Conservation (phyloP, 2,113 vertebrate species). For the Tyto alba region DNA sequence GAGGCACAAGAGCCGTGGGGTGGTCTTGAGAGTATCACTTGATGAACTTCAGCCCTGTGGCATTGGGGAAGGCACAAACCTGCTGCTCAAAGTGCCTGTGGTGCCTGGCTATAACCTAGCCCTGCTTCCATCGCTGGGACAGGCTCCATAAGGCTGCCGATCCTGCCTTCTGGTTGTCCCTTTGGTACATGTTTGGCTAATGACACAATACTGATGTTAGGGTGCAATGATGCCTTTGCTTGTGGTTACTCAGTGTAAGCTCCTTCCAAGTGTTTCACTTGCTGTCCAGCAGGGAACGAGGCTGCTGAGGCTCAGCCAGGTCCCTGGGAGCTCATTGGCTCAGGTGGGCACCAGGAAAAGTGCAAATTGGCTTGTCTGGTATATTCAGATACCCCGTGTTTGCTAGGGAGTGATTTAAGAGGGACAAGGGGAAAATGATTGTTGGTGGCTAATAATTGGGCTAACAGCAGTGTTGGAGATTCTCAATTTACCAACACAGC, state of each 20-base stretch:
- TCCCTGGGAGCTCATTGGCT: neutral
- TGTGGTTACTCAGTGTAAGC: neutral
- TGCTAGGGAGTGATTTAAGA: neutral
- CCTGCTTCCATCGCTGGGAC: neutral
- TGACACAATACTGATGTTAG: too few relatives aligned
- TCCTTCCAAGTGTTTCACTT: neutral
- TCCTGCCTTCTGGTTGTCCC: neutral
- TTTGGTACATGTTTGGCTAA: neutral
- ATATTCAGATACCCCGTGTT: neutral
- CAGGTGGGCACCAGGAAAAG: neutral
- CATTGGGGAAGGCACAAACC: neutral
- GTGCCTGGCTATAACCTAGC: neutral
- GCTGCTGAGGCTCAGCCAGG: neutral
- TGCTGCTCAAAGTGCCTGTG: neutral
- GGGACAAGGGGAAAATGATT: neutral
- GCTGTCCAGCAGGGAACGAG: neutral
- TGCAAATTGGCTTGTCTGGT: too few relatives aligned
- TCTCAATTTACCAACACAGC: neutral
- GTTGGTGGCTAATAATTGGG: neutral
- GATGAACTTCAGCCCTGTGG: too few relatives aligned
- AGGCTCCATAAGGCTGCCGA: too few relatives aligned
- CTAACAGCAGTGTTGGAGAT: neutral
- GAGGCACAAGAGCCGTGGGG: accelerated
- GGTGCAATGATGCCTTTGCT: neutral
- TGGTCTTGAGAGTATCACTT: too few relatives aligned